phyloP scores from a whole-genome alignment of 2,113 vertebrate genomes.

The Etia nguti region DNA sequence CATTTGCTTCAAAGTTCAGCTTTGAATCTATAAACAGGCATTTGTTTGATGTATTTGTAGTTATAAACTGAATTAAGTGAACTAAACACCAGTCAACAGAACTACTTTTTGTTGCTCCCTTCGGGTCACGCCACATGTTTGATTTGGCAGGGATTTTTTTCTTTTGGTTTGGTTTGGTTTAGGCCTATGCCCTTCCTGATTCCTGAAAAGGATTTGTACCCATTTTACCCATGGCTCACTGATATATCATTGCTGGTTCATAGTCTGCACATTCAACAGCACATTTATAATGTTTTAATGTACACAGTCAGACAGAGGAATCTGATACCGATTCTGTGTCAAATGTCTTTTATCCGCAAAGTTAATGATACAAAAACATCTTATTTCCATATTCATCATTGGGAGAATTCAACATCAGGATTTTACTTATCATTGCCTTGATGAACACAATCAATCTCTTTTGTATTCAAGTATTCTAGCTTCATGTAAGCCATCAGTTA shows the following conservation, averaged over 20 bases:
- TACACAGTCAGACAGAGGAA: slow-evolving; percentile 40
- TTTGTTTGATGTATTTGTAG: background rate
- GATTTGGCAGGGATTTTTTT: background rate
- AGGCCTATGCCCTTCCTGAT: background rate
- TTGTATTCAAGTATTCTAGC: background rate
- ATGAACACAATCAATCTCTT: background rate
- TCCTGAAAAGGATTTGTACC: background rate
- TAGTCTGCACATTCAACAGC: background rate
- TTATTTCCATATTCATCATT: background rate
- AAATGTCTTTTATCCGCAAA: background rate
- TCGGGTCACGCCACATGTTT: background rate
- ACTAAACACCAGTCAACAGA: background rate
- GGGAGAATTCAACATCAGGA: background rate
- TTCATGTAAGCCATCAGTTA: background rate
- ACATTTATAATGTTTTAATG: slow-evolving; percentile 61
- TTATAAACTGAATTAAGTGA: background rate
- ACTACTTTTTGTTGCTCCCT: background rate
- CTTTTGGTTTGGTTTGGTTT: background rate
- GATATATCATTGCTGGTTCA: background rate
- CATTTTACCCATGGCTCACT: background rate
- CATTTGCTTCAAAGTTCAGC: background rate
- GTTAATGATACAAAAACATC: background rate
- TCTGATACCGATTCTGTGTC: background rate
- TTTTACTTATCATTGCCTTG: background rate
- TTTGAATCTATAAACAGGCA: background rate